Conservation (phyloP, 1,140 invertebrate genomes). For the Euglossa dilemma region DNA sequence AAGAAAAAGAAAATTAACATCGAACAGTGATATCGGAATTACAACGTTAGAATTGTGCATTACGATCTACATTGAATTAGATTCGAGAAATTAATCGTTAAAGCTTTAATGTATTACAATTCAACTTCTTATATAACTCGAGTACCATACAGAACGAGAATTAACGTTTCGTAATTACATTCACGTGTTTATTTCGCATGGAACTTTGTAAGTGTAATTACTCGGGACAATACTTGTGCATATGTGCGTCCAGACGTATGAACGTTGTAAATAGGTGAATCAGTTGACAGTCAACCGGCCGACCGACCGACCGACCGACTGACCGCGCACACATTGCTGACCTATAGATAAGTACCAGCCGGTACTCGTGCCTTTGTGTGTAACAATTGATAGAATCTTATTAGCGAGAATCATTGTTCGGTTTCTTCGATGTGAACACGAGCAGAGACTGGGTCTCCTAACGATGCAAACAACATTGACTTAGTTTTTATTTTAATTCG, state of each 20-base stretch:
- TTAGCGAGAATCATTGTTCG: constrained; percentile 37
- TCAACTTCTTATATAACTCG: not conserved
- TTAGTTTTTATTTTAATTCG: not conserved
- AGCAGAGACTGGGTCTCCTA: not conserved
- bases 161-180: not conserved
- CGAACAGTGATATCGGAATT: no score
- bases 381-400: constrained; percentile 51
- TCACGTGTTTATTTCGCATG: constrained; percentile 11
- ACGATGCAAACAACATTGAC: not conserved
- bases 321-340: constrained; percentile 61
- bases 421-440: not conserved
- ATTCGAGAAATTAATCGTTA: not conserved
- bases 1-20: no score
- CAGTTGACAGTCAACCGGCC: constrained; percentile 57
- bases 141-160: not conserved
- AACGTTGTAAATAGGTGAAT: constrained; percentile 58
- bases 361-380: constrained; percentile 29
- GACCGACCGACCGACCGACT: constrained; percentile 74
- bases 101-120: not conserved
- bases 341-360: constrained; percentile 44
- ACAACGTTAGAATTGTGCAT: not conserved
- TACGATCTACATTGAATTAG: not conserved
- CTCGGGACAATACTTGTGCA: constrained; percentile 14
- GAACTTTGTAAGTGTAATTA: constrained; percentile 29
- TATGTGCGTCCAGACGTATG: constrained; percentile 1